A percentile compares a stretch with the other conserved stretches of the same genome.
Evolutionary conservation across 1,140 invertebrate genomes (phyloP).

Genomic region (Asbolus verrucosus): DNA sequence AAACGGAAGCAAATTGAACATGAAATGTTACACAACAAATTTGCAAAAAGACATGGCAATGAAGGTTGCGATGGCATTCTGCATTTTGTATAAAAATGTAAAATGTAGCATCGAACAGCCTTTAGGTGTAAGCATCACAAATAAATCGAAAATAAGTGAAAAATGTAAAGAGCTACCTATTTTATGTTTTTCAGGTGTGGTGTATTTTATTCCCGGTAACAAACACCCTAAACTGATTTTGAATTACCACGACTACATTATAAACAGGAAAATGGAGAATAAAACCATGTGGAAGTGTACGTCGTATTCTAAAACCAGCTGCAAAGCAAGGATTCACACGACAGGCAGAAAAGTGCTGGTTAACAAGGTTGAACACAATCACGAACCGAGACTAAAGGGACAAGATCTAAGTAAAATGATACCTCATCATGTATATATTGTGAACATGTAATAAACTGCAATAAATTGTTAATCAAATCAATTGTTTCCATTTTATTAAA

Average conservation of each 20-base stretch:
- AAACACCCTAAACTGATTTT: slow-evolving; percentile 54
- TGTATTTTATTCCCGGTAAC: slow-evolving; percentile 48
- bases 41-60: no score
- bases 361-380: slow-evolving; percentile 51
- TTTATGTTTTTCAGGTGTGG: slow-evolving; percentile 42
- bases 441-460: no score
- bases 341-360: slow-evolving; percentile 45
- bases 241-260: slow-evolving; percentile 48
- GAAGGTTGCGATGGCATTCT: no score
- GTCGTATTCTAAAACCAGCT: slow-evolving; percentile 49
- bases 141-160: no score
- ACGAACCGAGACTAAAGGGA: slow-evolving; percentile 40
- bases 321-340: slow-evolving; percentile 47
- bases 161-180: no score
- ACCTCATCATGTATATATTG: slow-evolving; percentile 47
- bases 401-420: slow-evolving; percentile 35
- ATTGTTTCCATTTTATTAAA: no score
- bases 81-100: no score
- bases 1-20: no score
- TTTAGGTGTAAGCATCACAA: no score
- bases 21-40: no score
- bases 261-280: slow-evolving; percentile 34
- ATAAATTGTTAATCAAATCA: no score
- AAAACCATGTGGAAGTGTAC: slow-evolving; percentile 52
- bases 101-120: no score